These are phyloP conservation scores for Dryobotodes eremita DNA, from an alignment of 2,888 invertebrate genomes.

Conservation along the genomic window DNA sequence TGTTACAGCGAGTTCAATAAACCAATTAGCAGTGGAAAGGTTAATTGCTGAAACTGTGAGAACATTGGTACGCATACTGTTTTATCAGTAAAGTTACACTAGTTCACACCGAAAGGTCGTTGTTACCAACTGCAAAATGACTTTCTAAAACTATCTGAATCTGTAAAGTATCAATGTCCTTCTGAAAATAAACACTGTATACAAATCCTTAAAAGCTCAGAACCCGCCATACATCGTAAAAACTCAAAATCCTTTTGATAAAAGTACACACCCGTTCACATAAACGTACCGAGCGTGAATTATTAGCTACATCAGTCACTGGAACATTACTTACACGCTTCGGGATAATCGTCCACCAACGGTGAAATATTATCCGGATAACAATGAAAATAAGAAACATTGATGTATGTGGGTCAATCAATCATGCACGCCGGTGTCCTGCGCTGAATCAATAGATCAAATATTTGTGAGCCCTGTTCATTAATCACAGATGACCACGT, in stretches of 20 bases:
- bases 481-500: constrained; percentile 65
- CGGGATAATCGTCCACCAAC: constrained; percentile 66
- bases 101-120: not conserved
- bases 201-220: not conserved
- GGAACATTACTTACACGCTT: constrained; percentile 68
- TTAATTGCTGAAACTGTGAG: constrained; percentile 12
- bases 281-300: constrained; percentile 65
- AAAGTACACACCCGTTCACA: constrained; percentile 36
- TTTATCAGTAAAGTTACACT: constrained; percentile 4
- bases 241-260: not conserved
- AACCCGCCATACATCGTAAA: not conserved
- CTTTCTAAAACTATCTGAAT: not conserved
- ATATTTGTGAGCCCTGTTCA: constrained; percentile 65
- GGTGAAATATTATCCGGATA: constrained; percentile 78
- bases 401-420: constrained; percentile 74
- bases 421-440: constrained; percentile 72
- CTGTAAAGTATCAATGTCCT: not conserved
- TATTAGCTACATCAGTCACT: constrained; percentile 78
- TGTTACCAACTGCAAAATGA: not conserved
- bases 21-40: constrained; percentile 1
- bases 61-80: not conserved
- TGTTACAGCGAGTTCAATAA: not conserved
- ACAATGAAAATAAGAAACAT: constrained; percentile 83
- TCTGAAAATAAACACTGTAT: constrained; percentile 8
- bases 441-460: constrained; percentile 74